Base-by-base conservation (phyloP, 2,797 vertebrate genomes). In the Acrossocheilus fasciatus region DNA sequence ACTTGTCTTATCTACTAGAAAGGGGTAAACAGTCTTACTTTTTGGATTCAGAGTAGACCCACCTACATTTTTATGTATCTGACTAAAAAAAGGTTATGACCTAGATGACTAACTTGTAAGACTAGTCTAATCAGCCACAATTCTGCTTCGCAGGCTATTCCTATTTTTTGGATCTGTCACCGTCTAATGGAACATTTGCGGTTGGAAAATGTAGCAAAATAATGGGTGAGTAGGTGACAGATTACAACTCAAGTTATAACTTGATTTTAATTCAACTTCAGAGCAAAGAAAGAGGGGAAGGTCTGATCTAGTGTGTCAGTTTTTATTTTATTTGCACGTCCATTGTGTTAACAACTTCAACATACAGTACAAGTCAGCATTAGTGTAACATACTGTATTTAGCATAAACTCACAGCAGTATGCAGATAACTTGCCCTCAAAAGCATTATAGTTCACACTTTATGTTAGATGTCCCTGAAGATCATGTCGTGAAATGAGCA, bases 351-450 rank as follows among this genome's bases (percentile, higher is more conserved):
- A 96, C 95, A 95, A 96, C 95, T 93, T 84, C 92, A 94, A 96
- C 95, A 94, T 93, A 96, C 94, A 95, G 94, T 92, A 96, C 95
- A 95, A 93, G 94, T 92, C 92, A 96, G 95, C 95, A 77, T 94
- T 94, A 96, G 95, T 91, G 91, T 91, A 91, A 95, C 92, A 94
- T 92, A 84, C 66, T 85, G 76, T 85, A 88, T 93, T 91, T 93
- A 96, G 96, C 91, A 90, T 89, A 95, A 88, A 93, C 94, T 94
- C 91, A 88, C 88, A 92, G 89, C 88, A 82, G 93, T 95, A 95
- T 91, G 95, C 95, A 90, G 89, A 89, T 92, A 93, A 94, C 90
- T 89, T 84, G 57, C 69, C 91, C 74, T 92, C 91, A 92, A 87
- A 89, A 89, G 89, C 87, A 85, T 82, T 85, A 85, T 54, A 80